phyloP scores from a whole-genome alignment of 2,113 vertebrate genomes.

The Hemiprocne comata region DNA sequence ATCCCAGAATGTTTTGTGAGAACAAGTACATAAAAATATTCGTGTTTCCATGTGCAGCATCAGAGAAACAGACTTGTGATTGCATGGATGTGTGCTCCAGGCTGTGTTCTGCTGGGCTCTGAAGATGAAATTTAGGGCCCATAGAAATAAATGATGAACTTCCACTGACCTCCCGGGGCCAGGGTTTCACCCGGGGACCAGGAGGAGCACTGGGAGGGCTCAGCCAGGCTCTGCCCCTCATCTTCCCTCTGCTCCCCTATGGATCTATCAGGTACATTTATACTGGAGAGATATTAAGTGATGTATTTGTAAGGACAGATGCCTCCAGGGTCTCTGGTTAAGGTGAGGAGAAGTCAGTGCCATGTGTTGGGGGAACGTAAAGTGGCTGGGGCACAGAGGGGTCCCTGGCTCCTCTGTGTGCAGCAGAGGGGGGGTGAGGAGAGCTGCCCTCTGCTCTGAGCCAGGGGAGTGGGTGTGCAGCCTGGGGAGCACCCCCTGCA shows the following conservation, averaged over 20 bases:
- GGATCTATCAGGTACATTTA: neutral
- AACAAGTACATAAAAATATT: neutral
- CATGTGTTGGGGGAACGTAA: neutral
- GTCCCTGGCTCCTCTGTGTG: neutral
- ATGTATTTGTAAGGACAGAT: neutral
- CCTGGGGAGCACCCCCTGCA: neutral
- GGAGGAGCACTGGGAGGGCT: neutral
- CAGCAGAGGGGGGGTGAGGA: accelerated
- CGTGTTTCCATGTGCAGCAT: neutral
- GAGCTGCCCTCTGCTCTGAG: neutral
- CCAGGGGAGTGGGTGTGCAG: neutral
- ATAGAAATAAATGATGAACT: neutral
- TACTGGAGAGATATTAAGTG: neutral
- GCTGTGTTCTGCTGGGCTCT: neutral
- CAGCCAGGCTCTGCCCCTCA: neutral
- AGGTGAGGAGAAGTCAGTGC: neutral
- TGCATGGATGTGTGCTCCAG: neutral
- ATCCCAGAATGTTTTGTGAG: neutral
- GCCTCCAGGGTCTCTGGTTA: neutral
- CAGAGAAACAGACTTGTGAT: neutral
- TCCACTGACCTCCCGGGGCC: neutral
- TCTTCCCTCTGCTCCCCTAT: neutral
- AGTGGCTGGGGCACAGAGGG: neutral
- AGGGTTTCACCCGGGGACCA: neutral
- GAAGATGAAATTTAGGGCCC: neutral